These are phyloP conservation scores for Epizoanthus ramosus DNA, from an alignment of 92 coral and sea anemone genomes.

Conservation along the genomic window DNA sequence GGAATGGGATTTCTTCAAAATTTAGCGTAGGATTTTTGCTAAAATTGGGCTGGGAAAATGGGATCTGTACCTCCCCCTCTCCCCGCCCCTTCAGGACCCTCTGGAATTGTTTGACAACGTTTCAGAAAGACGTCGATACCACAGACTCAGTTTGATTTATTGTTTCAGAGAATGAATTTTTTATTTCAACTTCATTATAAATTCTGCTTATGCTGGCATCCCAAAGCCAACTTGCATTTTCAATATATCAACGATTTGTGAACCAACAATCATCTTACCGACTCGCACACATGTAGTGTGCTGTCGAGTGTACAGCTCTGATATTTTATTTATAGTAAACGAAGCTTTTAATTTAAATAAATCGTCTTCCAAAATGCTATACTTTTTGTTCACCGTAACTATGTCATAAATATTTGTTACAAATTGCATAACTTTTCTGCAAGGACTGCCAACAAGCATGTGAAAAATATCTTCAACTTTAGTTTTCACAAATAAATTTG, in stretches of 20 bases:
- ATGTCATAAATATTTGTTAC: slow-evolving; percentile 3
- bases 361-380: slow-evolving; percentile 1
- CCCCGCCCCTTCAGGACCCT: no score
- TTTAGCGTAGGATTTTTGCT: no score
- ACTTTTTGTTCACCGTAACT: background rate
- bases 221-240: background rate
- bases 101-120: no score
- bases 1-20: no score
- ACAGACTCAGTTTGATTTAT: background rate
- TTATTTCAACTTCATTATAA: slow-evolving; percentile 2
- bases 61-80: no score
- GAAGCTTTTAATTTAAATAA: background rate
- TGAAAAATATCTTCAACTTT: background rate
- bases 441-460: background rate
- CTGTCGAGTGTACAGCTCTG: background rate
- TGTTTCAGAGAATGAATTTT: background rate
- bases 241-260: background rate
- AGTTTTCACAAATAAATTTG: background rate
- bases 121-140: background rate
- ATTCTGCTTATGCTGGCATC: background rate
- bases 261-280: background rate
- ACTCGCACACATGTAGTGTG: background rate
- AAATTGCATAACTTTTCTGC: background rate
- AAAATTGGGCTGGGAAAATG: no score
- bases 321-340: background rate